These are phyloP conservation scores for Pipa parva DNA, from an alignment of 2,113 vertebrate species.

Conservation along the genomic window DNA sequence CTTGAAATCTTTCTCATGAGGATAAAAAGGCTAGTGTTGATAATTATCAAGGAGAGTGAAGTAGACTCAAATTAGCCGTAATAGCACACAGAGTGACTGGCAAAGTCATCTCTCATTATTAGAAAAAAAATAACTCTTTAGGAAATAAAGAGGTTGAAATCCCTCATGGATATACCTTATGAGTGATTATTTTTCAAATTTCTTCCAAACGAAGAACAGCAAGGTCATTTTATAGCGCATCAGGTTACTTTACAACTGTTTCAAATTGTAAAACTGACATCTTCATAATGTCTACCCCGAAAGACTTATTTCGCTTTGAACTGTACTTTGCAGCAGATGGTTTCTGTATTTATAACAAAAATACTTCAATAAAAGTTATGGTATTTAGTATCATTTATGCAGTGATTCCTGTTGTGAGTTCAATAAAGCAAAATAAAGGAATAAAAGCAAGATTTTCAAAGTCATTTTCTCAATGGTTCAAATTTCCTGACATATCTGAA, in stretches of 20 bases:
- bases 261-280: slow-evolving; percentile 58
- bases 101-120: slow-evolving; percentile 78
- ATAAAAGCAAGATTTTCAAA: no score
- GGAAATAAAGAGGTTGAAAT: slow-evolving; percentile 78
- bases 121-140: slow-evolving; percentile 82
- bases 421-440: no score
- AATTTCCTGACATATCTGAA: no score
- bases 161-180: slow-evolving; percentile 68
- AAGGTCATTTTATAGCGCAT: slow-evolving; percentile 65
- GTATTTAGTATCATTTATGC: no score
- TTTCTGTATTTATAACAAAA: slow-evolving; percentile 38
- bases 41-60: slow-evolving; percentile 84
- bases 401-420: no score
- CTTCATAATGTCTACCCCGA: slow-evolving; percentile 53
- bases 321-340: slow-evolving; percentile 44
- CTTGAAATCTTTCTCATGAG: slow-evolving; percentile 71
- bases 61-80: slow-evolving; percentile 90
- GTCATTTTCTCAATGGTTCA: no score
- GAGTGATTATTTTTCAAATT: slow-evolving; percentile 70
- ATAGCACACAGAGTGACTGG: slow-evolving; percentile 87
- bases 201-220: slow-evolving; percentile 64
- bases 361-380: neutral
- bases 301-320: slow-evolving; percentile 53
- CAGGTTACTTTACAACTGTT: slow-evolving; percentile 65
- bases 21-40: slow-evolving; percentile 96